These are phyloP conservation scores for Phycodurus eques DNA, from an alignment of 2,113 vertebrate genomes.

Conservation along the genomic window DNA sequence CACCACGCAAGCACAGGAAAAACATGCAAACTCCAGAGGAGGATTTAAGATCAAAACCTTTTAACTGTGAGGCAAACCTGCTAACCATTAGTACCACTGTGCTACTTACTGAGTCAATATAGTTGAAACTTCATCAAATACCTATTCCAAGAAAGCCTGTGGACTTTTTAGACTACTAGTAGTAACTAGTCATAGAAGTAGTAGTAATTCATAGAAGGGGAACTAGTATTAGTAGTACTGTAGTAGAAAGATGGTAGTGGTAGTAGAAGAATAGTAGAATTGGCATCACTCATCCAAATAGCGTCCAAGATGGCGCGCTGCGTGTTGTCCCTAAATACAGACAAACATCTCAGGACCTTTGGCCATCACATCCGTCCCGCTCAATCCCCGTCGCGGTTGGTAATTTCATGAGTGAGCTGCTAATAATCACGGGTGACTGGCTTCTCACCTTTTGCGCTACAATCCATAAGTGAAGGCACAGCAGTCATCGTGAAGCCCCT, in stretches of 20 bases:
- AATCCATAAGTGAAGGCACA: conserved; percentile 42
- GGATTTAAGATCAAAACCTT: neutral
- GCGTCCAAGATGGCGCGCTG: neutral
- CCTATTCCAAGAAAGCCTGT: too few species aligned
- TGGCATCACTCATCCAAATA: neutral
- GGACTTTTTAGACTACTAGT: too few species aligned
- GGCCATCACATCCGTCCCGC: conserved; percentile 22
- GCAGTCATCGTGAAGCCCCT: conserved; percentile 28
- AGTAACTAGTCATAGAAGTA: too few species aligned
- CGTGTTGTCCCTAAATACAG: neutral
- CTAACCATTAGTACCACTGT: neutral
- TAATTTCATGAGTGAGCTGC: conserved; percentile 74
- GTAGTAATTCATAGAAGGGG: too few species aligned
- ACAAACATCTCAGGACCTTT: conserved; percentile 19
- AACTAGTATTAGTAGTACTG: too few species aligned
- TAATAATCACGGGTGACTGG: conserved; percentile 74
- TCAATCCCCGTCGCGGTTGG: conserved; percentile 41
- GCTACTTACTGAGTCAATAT: too few species aligned
- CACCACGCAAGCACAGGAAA: neutral
- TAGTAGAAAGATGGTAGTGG: neutral
- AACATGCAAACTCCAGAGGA: neutral
- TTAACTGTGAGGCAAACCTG: neutral
- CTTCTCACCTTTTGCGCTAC: conserved; percentile 64
- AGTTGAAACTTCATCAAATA: too few species aligned
- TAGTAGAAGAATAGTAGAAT: neutral